Evolutionary conservation across 2,113 vertebrate species (phyloP).

Genomic region (Empidonax alnorum): DNA sequence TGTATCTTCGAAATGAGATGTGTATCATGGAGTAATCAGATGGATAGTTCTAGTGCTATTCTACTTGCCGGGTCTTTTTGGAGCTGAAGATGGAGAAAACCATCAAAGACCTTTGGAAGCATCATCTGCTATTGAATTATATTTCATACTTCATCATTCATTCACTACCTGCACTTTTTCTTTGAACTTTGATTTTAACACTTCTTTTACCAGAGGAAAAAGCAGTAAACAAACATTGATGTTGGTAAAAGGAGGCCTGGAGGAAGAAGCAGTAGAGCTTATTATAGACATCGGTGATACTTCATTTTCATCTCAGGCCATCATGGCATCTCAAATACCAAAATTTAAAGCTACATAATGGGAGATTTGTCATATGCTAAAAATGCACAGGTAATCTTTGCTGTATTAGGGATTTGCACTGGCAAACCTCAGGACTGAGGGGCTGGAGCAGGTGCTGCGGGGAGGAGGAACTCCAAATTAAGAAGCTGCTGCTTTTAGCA

Average conservation of each 20-base stretch:
- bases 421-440: background rate
- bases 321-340: background rate
- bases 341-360: background rate
- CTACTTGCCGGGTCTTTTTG: background rate
- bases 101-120: background rate
- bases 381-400: background rate
- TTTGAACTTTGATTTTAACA: background rate
- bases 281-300: background rate
- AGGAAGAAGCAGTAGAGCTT: background rate
- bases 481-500: background rate
- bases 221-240: background rate
- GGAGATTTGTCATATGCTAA: background rate
- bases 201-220: background rate
- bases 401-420: background rate
- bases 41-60: background rate
- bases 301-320: background rate
- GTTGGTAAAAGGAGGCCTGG: background rate
- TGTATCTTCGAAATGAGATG: conserved; percentile 7
- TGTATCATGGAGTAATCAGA: background rate
- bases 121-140: background rate
- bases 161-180: background rate
- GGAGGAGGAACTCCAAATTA: background rate
- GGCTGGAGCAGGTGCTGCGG: background rate
- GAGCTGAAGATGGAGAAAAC: background rate
- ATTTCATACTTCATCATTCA: background rate